Percentiles rank a stretch among this genome's conserved stretches.
Conservation (phyloP, 2,797 vertebrate species). For the Microchirus variegatus region DNA sequence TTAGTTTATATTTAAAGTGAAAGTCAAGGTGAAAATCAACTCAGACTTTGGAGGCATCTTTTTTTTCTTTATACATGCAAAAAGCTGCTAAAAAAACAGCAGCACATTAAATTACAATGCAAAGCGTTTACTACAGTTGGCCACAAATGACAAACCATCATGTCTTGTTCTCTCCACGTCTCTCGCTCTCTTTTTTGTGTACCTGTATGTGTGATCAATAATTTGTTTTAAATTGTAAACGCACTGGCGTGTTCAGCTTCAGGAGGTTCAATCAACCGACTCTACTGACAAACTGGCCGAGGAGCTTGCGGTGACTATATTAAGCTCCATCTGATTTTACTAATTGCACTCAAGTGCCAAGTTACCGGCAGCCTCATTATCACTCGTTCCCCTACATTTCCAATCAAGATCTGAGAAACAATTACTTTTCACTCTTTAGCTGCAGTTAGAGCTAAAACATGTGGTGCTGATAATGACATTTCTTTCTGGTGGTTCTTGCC, state of each 20-base stretch:
- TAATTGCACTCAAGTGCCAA: conserved; percentile 77
- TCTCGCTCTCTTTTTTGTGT: conserved; percentile 7
- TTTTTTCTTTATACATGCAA: no score
- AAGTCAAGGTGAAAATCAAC: no score
- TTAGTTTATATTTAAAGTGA: no score
- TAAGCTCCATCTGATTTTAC: conserved; percentile 72
- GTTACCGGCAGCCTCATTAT: conserved; percentile 76
- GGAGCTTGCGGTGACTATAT: conserved; percentile 51
- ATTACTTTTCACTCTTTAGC: conserved; percentile 62
- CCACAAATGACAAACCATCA: no score
- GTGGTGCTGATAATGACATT: conserved; percentile 37
- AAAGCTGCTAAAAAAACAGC: no score
- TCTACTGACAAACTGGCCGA: conserved; percentile 67
- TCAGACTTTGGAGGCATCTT: no score
- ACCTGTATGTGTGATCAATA: conserved; percentile 19
- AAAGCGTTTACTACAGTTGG: no score
- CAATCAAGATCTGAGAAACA: conserved; percentile 75
- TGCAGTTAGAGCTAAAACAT: conserved; percentile 50
- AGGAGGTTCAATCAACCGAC: conserved; percentile 51
- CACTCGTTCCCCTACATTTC: conserved; percentile 70
- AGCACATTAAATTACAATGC: no score
- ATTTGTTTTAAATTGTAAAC: conserved; percentile 44
- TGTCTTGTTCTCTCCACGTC: no score
- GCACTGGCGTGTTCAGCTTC: conserved; percentile 17
- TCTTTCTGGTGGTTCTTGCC: conserved; percentile 33